A percentile compares a stretch with the other conserved stretches of the same genome.
These are phyloP conservation scores for Macrochelys suwanniensis DNA, from an alignment of 2,797 vertebrate genomes.

Conservation along the genomic window DNA sequence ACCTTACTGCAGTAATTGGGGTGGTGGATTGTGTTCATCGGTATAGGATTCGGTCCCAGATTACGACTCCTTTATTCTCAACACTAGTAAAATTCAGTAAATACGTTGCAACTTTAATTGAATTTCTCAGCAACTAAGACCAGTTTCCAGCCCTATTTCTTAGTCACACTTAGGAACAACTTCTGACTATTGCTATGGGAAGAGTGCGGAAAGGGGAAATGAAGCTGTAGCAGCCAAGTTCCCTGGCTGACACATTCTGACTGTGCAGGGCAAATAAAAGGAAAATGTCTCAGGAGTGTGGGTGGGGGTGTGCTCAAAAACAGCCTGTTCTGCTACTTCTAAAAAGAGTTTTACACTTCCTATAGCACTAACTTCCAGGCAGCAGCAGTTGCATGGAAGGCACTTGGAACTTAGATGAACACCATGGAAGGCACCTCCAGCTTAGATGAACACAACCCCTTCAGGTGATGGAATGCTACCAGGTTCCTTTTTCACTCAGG, in stretches of 20 bases:
- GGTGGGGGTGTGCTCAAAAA: accelerated
- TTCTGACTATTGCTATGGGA: not conserved
- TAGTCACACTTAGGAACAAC: not conserved
- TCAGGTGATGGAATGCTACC: not conserved
- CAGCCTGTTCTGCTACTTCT: accelerated
- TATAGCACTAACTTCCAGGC: accelerated
- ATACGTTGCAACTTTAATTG: not conserved
- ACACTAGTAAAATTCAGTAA: not conserved
- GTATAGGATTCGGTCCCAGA: accelerated
- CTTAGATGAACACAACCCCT: not conserved
- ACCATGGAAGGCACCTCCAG: not conserved
- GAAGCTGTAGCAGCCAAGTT: not conserved
- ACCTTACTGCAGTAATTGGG: not conserved
- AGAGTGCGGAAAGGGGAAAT: not conserved
- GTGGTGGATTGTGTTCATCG: not conserved
- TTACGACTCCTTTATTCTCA: not conserved
- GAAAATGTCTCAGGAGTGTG: not conserved
- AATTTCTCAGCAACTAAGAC: conserved; percentile 13
- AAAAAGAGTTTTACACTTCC: accelerated
- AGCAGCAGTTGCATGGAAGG: not conserved
- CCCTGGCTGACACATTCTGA: not conserved
- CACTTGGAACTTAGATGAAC: not conserved
- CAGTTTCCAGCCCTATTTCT: not conserved
- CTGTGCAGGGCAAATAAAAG: not conserved
- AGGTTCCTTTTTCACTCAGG: not conserved